phyloP scores from a whole-genome alignment of 2,888 invertebrate species.

The Notodonta ziczac region DNA sequence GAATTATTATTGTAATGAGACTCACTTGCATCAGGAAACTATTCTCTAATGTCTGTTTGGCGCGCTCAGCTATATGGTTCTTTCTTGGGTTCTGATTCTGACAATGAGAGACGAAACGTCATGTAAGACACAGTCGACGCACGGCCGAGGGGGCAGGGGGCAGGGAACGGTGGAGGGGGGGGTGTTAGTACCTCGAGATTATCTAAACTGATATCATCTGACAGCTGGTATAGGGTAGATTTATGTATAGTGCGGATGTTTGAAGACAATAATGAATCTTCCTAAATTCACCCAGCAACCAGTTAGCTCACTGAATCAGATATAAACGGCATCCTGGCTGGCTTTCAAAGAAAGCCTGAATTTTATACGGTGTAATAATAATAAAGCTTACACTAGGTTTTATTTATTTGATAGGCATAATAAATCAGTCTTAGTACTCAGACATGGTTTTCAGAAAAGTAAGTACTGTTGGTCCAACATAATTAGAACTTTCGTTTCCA shows the following conservation, averaged over 20 bases:
- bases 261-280: too few relatives aligned
- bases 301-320: background rate
- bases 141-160: conserved; percentile 26
- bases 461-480: background rate
- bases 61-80: conserved; percentile 82
- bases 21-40: conserved; percentile 83
- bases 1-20: conserved; percentile 56
- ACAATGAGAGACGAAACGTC: conserved; percentile 72
- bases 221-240: background rate
- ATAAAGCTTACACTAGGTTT: background rate
- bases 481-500: background rate
- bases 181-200: background rate
- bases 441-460: background rate
- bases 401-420: background rate
- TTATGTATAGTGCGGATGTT: too few relatives aligned
- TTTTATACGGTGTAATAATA: background rate
- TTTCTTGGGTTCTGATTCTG: conserved; percentile 82
- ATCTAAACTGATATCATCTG: background rate
- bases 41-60: conserved; percentile 82
- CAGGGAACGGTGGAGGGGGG: conserved; percentile 11
- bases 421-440: background rate
- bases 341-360: background rate
- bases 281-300: background rate
- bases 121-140: conserved; percentile 56
- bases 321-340: too few relatives aligned